These are phyloP conservation scores for Lycodopsis pacificus DNA, from an alignment of 2,797 vertebrate species.

Conservation along the genomic window DNA sequence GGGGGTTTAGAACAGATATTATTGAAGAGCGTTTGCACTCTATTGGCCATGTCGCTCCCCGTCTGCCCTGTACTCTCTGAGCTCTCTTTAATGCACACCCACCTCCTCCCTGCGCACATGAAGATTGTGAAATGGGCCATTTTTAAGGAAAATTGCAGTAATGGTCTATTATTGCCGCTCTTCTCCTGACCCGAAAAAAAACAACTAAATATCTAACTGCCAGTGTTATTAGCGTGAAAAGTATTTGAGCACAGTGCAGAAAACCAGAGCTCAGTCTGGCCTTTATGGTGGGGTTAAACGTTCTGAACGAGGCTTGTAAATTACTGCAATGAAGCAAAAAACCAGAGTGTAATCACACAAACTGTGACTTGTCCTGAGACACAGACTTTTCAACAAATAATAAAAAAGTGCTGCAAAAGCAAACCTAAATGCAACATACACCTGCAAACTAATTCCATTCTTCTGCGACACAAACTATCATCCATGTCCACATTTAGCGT, in stretches of 20 bases:
- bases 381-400: conserved; percentile 46
- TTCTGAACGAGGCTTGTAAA: conserved; percentile 56
- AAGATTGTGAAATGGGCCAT: conserved; percentile 61
- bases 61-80: conserved; percentile 38
- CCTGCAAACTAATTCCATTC: neutral
- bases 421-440: neutral
- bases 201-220: conserved; percentile 43
- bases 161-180: conserved; percentile 66
- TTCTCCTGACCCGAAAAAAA: conserved; percentile 46
- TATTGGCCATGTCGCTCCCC: conserved; percentile 15
- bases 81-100: conserved; percentile 59
- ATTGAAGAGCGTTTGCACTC: conserved; percentile 26
- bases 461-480: neutral
- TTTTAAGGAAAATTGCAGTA: conserved; percentile 69
- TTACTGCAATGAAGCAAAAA: conserved; percentile 63
- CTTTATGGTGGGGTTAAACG: conserved; percentile 61
- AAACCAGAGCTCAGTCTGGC: conserved; percentile 41
- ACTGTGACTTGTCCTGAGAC: conserved; percentile 31
- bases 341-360: conserved; percentile 41
- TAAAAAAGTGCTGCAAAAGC: conserved; percentile 8
- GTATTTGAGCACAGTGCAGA: conserved; percentile 46
- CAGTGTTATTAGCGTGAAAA: conserved; percentile 59
- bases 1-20: conserved; percentile 14
- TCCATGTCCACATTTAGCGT: neutral
- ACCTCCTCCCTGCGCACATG: conserved; percentile 50